A percentile compares a stretch with the other conserved stretches of the same genome.
These are phyloP conservation scores for Epinephelus awoara DNA, from an alignment of 2,797 vertebrate species.

Conservation along the genomic window DNA sequence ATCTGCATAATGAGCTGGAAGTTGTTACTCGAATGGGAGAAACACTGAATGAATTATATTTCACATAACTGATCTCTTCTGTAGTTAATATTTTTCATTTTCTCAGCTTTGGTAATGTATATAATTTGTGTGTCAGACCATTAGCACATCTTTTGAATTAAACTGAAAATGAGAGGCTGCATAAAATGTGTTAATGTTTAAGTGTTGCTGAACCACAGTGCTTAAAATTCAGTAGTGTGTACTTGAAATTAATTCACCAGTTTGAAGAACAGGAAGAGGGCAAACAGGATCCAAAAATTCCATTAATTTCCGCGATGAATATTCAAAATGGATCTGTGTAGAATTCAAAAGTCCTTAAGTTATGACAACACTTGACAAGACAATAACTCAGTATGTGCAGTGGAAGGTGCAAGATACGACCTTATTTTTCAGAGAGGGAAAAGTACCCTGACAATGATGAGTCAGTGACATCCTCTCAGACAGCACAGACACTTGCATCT, in stretches of 20 bases:
- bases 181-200: conserved; percentile 18
- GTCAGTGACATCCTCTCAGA: not conserved
- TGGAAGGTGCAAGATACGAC: not conserved
- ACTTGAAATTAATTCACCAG: conserved; percentile 28
- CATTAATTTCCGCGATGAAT: not conserved
- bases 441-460: not conserved
- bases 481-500: not conserved
- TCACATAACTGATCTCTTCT: conserved; percentile 26
- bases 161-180: conserved; percentile 14
- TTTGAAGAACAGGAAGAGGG: conserved; percentile 21
- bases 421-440: not conserved
- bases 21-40: conserved; percentile 8
- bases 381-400: conserved; percentile 15
- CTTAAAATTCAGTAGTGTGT: conserved; percentile 35
- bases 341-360: conserved; percentile 35
- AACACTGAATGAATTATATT: conserved; percentile 17
- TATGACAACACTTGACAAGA: conserved; percentile 29
- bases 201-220: conserved; percentile 33
- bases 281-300: conserved; percentile 18
- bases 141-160: not conserved
- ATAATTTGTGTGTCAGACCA: conserved; percentile 22
- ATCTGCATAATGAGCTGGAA: conserved; percentile 22
- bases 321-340: conserved; percentile 30
- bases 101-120: conserved; percentile 15
- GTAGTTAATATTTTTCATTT: conserved; percentile 12